These are phyloP conservation scores for Tinea trinotella DNA, from an alignment of 2,888 invertebrate genomes.

Conservation along the genomic window DNA sequence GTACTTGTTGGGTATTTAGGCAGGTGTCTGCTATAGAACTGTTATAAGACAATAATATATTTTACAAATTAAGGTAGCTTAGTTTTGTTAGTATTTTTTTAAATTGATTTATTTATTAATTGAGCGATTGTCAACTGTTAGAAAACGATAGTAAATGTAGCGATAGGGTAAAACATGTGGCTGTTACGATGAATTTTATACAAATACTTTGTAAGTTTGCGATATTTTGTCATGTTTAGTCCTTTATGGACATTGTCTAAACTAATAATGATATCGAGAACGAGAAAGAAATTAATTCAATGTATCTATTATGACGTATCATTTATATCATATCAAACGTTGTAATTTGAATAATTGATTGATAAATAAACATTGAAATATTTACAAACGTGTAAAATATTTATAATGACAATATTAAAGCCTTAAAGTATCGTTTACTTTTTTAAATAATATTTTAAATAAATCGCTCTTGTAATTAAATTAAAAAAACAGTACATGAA, in stretches of 20 bases:
- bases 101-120: neutral
- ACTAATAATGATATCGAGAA: neutral
- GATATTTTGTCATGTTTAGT: constrained; percentile 3
- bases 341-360: neutral
- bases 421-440: neutral
- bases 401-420: too few species aligned
- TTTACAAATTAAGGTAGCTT: neutral
- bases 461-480: neutral
- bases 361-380: neutral
- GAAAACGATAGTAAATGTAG: constrained; percentile 4
- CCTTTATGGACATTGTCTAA: constrained; percentile 6
- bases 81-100: constrained; percentile 5
- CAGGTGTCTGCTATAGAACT: neutral
- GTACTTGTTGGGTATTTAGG: constrained; percentile 11
- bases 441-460: constrained; percentile 4
- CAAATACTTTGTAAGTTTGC: constrained; percentile 6
- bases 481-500: neutral
- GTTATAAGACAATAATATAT: neutral
- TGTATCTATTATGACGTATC: constrained; percentile 30
- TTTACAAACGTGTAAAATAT: too few species aligned
- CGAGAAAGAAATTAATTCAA: neutral
- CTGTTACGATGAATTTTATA: constrained; percentile 58
- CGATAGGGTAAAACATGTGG: constrained; percentile 30
- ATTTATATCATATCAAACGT: constrained; percentile 47
- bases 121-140: constrained; percentile 1